Evolutionary conservation across 2,888 invertebrate genomes (phyloP), one percentile per base, ranked within the genome.

Genomic region (Microdon myrmicae): DNA sequence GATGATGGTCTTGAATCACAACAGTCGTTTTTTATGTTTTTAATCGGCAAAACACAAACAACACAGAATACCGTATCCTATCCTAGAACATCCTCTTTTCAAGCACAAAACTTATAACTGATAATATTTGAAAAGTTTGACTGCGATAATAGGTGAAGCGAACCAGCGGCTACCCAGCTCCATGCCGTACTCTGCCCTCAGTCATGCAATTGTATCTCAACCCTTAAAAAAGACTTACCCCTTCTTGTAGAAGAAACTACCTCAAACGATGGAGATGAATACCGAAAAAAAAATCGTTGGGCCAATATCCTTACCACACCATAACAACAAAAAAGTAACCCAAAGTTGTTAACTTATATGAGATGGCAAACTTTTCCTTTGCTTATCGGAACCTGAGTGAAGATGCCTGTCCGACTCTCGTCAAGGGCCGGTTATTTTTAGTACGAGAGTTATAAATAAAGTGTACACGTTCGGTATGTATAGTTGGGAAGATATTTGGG

Each of bases 341-440:
- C 39, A 58, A 64, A 64, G 64, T 64, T 64, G 64, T 58, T 64
- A 64, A 64, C 64, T 64, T 64, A 64, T 64, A 64, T 64, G 56
- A 58, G 58, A 64, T 58, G 58, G 64, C 17, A 32, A 58, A 64
- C 32, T 64, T 64, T 64, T 58, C 35, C 64, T 58, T 64, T 58
- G 51, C 64, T 64, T 51, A 64, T 64, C 64, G 58, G 58, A 64
- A 58, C 58, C 53, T 64, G 32, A 37, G 37, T 26, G 37, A 64
- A 58, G 45, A 47, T 58, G 31, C 25, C 20, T 32, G 38, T 47
- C 53, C 55, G 14, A n/a, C n/a, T n/a, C n/a, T n/a, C n/a, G n/a
- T n/a, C n/a, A n/a, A n/a, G n/a, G n/a, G n/a, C n/a, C n/a, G n/a
- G n/a, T n/a, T n/a, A n/a, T n/a, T n/a, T n/a, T n/a, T n/a, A n/a